A percentile compares a stretch with the other conserved stretches of the same genome.
These are phyloP conservation scores for Caenorhabditis parvicauda DNA, from an alignment of 2,888 invertebrate genomes.

Conservation along the genomic window DNA sequence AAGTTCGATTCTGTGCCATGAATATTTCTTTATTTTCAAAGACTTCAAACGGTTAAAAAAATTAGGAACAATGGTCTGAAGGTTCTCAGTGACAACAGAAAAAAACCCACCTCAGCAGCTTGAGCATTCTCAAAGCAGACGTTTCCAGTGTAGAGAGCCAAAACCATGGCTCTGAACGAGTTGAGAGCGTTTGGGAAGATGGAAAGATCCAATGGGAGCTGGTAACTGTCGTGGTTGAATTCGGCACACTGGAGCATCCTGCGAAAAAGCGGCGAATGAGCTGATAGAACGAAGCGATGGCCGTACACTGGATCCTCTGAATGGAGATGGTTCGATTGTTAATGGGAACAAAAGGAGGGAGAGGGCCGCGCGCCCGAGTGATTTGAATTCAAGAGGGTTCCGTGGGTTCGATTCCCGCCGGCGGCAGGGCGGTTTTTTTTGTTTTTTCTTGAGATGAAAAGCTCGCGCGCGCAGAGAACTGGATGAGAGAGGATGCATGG, in stretches of 20 bases:
- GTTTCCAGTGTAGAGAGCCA: slow-evolving; percentile 36
- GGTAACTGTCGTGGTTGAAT: slow-evolving; percentile 6
- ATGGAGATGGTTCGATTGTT: too few relatives aligned
- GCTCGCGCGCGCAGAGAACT: too few relatives aligned
- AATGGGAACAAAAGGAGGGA: too few relatives aligned
- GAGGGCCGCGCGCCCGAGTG: too few relatives aligned
- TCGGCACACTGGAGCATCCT: slow-evolving; percentile 27
- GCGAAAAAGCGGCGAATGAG: slow-evolving; percentile 37
- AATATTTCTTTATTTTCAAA: too few relatives aligned
- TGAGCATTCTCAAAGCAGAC: slow-evolving; percentile 18
- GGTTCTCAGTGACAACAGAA: neutral
- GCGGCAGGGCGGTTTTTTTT: too few relatives aligned
- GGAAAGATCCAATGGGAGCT: slow-evolving; percentile 20
- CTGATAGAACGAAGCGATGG: slow-evolving; percentile 41
- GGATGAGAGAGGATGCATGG: too few relatives aligned
- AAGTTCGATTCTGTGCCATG: too few relatives aligned
- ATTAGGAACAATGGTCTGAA: too few relatives aligned
- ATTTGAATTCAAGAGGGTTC: neutral
- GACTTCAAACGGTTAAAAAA: too few relatives aligned
- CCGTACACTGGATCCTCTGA: slow-evolving; percentile 41
- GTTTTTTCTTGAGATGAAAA: too few relatives aligned
- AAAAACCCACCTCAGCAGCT: slow-evolving; percentile 24
- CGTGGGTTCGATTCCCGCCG: slow-evolving; percentile 1
- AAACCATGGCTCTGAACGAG: slow-evolving; percentile 30
- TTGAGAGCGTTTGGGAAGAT: slow-evolving; percentile 23